Evolutionary conservation across 2,888 invertebrate species (phyloP).

Genomic region (Lydus trimaculatus): DNA sequence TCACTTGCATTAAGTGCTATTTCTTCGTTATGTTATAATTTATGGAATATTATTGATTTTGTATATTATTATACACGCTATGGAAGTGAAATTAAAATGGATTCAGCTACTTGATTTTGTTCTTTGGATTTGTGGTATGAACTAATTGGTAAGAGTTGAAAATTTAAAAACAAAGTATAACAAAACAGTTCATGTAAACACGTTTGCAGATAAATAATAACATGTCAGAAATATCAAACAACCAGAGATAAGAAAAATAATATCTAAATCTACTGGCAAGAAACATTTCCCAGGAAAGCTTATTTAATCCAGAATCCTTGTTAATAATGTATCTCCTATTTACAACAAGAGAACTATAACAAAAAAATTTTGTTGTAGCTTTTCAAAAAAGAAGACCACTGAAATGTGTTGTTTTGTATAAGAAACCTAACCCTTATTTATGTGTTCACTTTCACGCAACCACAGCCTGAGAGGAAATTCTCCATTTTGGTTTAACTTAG

Average conservation of each 20-base stretch:
- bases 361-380: constrained; percentile 1
- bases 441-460: neutral
- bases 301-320: neutral
- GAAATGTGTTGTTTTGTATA: neutral
- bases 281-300: neutral
- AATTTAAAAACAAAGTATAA: neutral
- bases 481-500: neutral
- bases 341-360: neutral
- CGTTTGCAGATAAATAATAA: neutral
- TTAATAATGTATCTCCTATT: neutral
- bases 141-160: too few relatives aligned
- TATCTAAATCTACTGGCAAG: neutral
- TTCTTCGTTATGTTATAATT: too few relatives aligned
- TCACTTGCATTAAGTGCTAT: too few relatives aligned
- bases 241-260: neutral
- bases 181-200: neutral
- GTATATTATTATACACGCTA: too few relatives aligned
- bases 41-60: too few relatives aligned
- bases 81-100: too few relatives aligned
- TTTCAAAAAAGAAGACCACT: neutral
- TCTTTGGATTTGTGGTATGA: too few relatives aligned
- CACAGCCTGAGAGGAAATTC: neutral
- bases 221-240: constrained; percentile 2
- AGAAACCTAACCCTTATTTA: constrained; percentile 1
- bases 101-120: too few relatives aligned